Percentiles rank a stretch among this genome's conserved stretches.
phyloP scores from a whole-genome alignment of 2,113 vertebrate species.

The Spilogale gracilis region DNA sequence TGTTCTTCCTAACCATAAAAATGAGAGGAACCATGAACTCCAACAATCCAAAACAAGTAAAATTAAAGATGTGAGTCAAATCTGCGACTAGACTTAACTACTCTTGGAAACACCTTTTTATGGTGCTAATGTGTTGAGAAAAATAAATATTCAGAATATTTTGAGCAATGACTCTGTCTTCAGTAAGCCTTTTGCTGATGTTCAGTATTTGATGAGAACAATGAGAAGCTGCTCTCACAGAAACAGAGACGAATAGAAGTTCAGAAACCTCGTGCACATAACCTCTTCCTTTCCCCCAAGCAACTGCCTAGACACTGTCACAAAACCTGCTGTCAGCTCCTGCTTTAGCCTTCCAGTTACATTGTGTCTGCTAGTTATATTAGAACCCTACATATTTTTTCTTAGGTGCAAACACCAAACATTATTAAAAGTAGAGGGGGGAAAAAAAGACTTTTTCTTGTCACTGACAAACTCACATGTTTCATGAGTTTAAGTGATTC shows the following conservation, averaged over 20 bases:
- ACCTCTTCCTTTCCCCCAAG: accelerated
- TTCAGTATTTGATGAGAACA: neutral
- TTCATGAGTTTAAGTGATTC: neutral
- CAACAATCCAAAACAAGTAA: neutral
- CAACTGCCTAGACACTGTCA: accelerated
- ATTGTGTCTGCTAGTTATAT: neutral
- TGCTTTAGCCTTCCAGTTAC: neutral
- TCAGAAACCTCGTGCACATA: neutral
- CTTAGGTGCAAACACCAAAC: neutral
- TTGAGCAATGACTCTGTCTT: neutral
- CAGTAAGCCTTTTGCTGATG: neutral
- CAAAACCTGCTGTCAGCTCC: neutral
- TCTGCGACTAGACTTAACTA: neutral
- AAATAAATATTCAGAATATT: neutral
- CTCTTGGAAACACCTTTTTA: neutral
- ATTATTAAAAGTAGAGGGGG: neutral
- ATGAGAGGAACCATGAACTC: neutral
- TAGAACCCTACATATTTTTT: neutral
- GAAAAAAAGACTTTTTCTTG: neutral
- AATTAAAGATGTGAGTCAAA: neutral
- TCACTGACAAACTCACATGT: neutral
- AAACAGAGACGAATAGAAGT: neutral
- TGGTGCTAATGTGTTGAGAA: neutral
- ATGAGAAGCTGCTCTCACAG: neutral
- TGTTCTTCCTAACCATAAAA: neutral